phyloP scores from a whole-genome alignment of 1,140 invertebrate species.

The Ylistrum balloti region DNA sequence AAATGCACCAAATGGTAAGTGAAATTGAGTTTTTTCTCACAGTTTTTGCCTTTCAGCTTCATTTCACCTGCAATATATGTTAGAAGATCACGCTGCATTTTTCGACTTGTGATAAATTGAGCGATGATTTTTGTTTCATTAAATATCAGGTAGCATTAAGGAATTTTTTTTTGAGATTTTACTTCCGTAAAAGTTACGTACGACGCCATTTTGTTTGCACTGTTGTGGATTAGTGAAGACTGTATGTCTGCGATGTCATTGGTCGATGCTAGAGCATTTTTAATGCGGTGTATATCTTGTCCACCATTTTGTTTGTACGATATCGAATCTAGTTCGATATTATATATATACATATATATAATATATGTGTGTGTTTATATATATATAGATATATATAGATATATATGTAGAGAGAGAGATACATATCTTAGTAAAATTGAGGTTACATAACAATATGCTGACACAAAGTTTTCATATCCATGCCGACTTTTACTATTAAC shows the following conservation, averaged over 20 bases:
- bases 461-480: no score
- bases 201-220: conserved; percentile 23
- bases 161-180: not conserved
- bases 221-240: not conserved
- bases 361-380: no score
- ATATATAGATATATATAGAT: not conserved
- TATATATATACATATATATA: not conserved
- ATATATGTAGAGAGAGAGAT: no score
- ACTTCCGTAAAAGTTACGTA: not conserved
- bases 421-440: no score
- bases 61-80: not conserved
- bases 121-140: not conserved
- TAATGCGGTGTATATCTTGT: not conserved
- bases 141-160: not conserved
- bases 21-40: not conserved
- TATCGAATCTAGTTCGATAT: not conserved
- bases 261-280: not conserved
- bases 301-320: not conserved
- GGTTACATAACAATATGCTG: no score
- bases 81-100: not conserved
- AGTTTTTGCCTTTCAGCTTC: not conserved
- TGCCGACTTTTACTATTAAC: no score
- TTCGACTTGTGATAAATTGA: not conserved
- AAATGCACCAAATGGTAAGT: conserved; percentile 20
- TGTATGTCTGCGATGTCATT: not conserved